Evolutionary conservation across 2,797 vertebrate species (phyloP).

Genomic region (Enteromius argenteus): DNA sequence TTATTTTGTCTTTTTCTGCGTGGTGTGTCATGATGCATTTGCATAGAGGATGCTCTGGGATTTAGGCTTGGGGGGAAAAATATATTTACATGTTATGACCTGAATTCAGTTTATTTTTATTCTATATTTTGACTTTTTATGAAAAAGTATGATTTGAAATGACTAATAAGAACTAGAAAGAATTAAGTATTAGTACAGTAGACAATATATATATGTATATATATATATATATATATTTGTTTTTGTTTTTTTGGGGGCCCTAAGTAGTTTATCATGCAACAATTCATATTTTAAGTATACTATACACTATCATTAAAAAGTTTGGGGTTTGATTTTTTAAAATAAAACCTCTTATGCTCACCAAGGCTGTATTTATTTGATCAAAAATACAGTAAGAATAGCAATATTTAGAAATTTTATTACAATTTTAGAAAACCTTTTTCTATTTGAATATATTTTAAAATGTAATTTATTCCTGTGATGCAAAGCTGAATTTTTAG

Average conservation of each 20-base stretch:
- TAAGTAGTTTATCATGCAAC: not conserved
- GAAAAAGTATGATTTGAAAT: constrained; percentile 1
- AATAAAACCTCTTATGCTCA: not conserved
- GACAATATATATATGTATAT: not conserved
- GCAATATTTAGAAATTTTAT: not conserved
- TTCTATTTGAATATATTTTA: not conserved
- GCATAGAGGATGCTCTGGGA: not conserved
- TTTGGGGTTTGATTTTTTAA: not conserved
- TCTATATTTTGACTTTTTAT: constrained; percentile 13
- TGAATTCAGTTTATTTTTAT: constrained; percentile 14
- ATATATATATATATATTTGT: no score
- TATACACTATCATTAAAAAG: not conserved
- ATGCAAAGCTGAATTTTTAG: not conserved
- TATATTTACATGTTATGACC: constrained; percentile 10
- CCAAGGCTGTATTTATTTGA: not conserved
- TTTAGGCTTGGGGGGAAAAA: not conserved
- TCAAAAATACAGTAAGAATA: not conserved
- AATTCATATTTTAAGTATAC: not conserved
- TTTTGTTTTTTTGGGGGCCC: not conserved
- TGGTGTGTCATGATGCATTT: constrained; percentile 20
- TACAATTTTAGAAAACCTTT: not conserved
- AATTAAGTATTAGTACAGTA: not conserved
- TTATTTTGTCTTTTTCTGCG: constrained; percentile 1
- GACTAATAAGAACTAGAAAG: not conserved
- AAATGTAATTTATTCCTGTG: not conserved